Conservation (phyloP, 2,888 invertebrate genomes). For the Tipula lateralis region DNA sequence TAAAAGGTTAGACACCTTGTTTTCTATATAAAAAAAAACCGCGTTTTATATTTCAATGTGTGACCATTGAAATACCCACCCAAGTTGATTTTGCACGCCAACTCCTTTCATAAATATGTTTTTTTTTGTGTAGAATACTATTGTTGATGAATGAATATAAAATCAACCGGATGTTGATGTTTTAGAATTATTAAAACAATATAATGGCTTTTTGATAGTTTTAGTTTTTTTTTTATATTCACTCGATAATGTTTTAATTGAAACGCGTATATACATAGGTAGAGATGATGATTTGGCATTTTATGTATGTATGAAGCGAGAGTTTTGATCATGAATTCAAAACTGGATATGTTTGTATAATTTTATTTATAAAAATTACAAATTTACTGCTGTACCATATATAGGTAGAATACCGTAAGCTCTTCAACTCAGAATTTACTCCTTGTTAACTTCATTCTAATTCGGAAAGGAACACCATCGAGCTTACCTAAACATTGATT, state of each 20-base stretch:
- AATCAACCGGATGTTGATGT: not conserved
- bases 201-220: conserved; percentile 8
- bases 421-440: too few species aligned
- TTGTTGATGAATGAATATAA: not conserved
- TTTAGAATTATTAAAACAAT: not conserved
- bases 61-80: not conserved
- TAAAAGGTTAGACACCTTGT: conserved; percentile 19
- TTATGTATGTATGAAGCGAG: not conserved
- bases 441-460: too few species aligned
- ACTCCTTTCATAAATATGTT: not conserved
- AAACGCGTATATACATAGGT: not conserved
- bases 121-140: not conserved
- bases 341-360: too few species aligned
- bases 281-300: not conserved
- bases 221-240: not conserved
- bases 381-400: too few species aligned
- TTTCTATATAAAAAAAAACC: not conserved
- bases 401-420: too few species aligned
- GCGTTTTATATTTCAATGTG: not conserved
- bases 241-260: not conserved
- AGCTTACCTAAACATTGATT: too few species aligned
- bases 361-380: too few species aligned
- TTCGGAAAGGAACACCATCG: too few species aligned
- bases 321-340: too few species aligned
- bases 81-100: not conserved